Base-by-base conservation (phyloP, 2,888 invertebrate genomes). In the Embidobia sp. region DNA sequence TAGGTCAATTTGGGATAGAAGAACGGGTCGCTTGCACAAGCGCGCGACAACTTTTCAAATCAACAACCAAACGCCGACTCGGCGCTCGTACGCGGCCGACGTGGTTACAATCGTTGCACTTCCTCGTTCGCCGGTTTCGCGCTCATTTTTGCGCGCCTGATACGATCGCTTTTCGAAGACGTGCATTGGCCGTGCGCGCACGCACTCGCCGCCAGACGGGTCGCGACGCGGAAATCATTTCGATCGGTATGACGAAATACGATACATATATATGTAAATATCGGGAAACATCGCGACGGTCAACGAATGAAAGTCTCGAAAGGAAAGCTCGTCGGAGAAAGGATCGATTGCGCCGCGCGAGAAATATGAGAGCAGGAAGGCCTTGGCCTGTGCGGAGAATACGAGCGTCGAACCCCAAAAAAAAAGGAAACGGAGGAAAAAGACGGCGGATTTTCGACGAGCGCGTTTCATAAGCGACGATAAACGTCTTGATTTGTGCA, bases 321-420 rank as follows among this genome's bases (percentile, higher is more conserved):
- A 78, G 78, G 78, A 78, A 78, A 78, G 78, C 77, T 73, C 77
- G 69, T 74, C 53, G 80, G 74, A 77, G 80, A 79, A 81, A 81
- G 80, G 80, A 80, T 78, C 78, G 79, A 81, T 72, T 77, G 79
- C 77, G 70, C 73, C 55, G 79, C 66, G n/a, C 69, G 64, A 66
- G 79, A 75, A 78, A 79, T 77, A 77, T 73, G 77, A 77, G 77
- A 77, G 78, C 78, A 78, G 70, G 67, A 69, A 73, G 74, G 64
- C 59, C 70, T 57, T 63, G 66, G 64, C 42, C 72, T 44, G 40
- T 40, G 44, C 10, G 63, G 40, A 44, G 59, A 73, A 79, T 79
- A 75, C 51, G 63, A 57, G 40, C 73, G 72, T 67, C 63, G 49
- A 57, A 63, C 31, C 57, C 72, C 61, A 69, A 79, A 57, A 82